Conservation (phyloP, 2,888 invertebrate genomes). For the Hoplodrina blanda region DNA sequence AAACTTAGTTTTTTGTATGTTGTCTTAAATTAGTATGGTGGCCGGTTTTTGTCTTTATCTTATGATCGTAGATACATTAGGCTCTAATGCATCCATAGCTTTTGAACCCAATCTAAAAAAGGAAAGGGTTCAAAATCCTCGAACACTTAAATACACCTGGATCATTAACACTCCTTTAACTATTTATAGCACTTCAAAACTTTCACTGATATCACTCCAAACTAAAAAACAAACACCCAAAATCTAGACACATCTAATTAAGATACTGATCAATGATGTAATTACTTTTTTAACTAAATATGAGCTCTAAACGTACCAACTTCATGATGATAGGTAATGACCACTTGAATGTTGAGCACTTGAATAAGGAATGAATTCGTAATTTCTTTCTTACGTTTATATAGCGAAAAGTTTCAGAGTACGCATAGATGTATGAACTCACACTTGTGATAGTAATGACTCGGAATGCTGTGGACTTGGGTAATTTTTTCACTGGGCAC, state of each 20-base stretch:
- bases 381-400: constrained; percentile 80
- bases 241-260: constrained; percentile 13
- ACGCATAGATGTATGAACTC: constrained; percentile 69
- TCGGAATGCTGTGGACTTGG: constrained; percentile 62
- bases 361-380: constrained; percentile 75
- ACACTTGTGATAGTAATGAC: constrained; percentile 64
- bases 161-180: not conserved
- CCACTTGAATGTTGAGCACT: constrained; percentile 63
- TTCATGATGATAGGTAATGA: constrained; percentile 76
- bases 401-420: constrained; percentile 77
- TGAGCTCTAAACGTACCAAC: constrained; percentile 77
- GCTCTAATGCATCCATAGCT: not conserved
- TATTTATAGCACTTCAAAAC: not conserved
- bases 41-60: too few relatives aligned
- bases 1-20: too few relatives aligned
- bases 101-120: not conserved
- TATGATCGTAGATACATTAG: not conserved
- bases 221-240: constrained; percentile 4
- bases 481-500: not conserved
- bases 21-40: too few relatives aligned
- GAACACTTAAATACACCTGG: not conserved
- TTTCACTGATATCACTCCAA: constrained; percentile 40
- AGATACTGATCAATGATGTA: constrained; percentile 11
- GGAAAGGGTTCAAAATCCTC: not conserved
- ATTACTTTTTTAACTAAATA: constrained; percentile 35